Conservation (phyloP, 2,113 vertebrate species). For the Brachirus orientalis region DNA sequence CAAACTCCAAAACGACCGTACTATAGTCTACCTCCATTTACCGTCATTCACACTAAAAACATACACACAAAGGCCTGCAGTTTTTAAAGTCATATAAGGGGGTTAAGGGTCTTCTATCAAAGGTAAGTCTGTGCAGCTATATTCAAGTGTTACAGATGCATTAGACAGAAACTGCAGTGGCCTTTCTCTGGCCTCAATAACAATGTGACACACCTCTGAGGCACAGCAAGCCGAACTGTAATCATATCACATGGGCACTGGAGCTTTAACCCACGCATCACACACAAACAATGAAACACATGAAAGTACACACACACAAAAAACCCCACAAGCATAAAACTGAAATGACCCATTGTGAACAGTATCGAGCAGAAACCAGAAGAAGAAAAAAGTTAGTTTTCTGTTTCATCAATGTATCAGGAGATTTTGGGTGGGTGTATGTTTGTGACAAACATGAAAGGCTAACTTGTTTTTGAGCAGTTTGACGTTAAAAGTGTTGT, state of each 20-base stretch:
- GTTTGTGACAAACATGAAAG: not conserved
- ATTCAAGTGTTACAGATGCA: conserved; percentile 64
- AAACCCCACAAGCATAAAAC: not conserved
- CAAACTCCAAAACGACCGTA: not conserved
- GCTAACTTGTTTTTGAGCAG: not conserved
- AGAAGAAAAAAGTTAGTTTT: not conserved
- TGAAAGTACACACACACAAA: conserved; percentile 13
- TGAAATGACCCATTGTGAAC: conserved; percentile 16
- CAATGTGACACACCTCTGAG: conserved; percentile 46
- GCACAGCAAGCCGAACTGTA: conserved; percentile 49
- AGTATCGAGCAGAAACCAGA: not conserved
- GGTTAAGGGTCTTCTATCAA: conserved; percentile 22
- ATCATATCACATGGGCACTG: conserved; percentile 49
- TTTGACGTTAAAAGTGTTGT: not conserved
- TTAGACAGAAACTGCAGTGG: conserved; percentile 53
- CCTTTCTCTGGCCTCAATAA: conserved; percentile 65
- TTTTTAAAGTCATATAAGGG: conserved; percentile 45
- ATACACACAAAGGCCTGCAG: conserved; percentile 19
- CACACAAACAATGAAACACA: conserved; percentile 23
- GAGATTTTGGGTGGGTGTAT: not conserved
- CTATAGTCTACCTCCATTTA: conserved; percentile 5
- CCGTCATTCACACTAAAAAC: conserved; percentile 2
- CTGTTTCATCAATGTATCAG: not conserved
- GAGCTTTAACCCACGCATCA: conserved; percentile 43
- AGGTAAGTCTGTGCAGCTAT: conserved; percentile 41